Percentiles rank a stretch among this genome's conserved stretches.
Evolutionary conservation across 2,113 vertebrate genomes (phyloP).

Genomic region (Origma solitaria): DNA sequence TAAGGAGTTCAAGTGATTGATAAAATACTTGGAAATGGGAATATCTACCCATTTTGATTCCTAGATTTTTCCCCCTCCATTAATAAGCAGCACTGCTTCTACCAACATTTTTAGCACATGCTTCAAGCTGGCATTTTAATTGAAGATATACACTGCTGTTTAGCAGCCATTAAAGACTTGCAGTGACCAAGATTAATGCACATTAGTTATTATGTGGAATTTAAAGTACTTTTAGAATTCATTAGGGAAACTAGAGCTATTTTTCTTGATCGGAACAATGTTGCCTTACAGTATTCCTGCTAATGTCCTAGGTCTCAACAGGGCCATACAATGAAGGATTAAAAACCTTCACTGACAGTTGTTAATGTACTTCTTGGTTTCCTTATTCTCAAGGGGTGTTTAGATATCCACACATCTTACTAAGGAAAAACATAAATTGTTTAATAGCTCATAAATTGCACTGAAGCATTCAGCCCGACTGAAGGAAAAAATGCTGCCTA

Average conservation of each 20-base stretch:
- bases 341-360: not conserved
- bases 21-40: not conserved
- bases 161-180: not conserved
- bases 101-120: not conserved
- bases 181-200: not conserved
- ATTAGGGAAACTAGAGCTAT: not conserved
- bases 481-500: not conserved
- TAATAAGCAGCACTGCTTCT: not conserved
- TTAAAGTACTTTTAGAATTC: slow-evolving; percentile 25
- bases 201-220: not conserved
- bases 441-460: not conserved
- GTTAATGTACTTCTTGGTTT: not conserved
- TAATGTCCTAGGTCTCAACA: not conserved
- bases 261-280: not conserved
- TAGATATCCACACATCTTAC: not conserved
- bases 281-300: not conserved
- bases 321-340: not conserved
- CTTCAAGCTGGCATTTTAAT: not conserved
- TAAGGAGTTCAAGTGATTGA: not conserved
- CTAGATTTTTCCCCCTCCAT: not conserved
- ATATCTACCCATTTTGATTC: not conserved
- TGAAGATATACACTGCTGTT: not conserved
- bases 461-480: not conserved
- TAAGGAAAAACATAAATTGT: not conserved
- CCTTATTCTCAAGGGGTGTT: not conserved